Conservation (phyloP, 2,113 vertebrate genomes). For the Campylomormyrus tamandua region DNA sequence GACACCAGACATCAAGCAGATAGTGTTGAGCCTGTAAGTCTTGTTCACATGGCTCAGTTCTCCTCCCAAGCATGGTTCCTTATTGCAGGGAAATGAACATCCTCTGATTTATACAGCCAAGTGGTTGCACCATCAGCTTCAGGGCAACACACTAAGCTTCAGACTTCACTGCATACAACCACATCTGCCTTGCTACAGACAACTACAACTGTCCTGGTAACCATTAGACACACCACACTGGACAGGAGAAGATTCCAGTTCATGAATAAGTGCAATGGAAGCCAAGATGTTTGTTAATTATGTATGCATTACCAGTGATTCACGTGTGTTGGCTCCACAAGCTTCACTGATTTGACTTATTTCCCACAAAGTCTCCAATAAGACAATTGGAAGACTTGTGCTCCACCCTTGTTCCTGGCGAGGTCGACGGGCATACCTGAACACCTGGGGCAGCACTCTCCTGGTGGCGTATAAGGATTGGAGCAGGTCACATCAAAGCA, state of each 20-base stretch:
- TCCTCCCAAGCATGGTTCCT: neutral
- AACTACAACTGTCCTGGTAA: neutral
- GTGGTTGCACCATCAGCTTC: neutral
- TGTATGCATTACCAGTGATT: neutral
- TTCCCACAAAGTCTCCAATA: neutral
- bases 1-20: neutral
- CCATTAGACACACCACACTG: neutral
- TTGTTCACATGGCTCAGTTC: neutral
- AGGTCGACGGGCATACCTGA: neutral
- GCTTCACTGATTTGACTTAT: neutral
- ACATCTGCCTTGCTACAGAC: neutral
- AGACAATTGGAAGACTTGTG: neutral
- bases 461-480: neutral
- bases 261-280: neutral
- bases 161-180: neutral
- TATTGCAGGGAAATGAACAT: neutral
- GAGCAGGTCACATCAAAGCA: neutral
- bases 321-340: neutral
- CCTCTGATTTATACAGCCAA: neutral
- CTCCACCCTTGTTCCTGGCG: neutral
- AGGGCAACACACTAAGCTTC: neutral
- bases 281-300: neutral
- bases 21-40: neutral
- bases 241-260: neutral
- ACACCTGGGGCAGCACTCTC: conserved; percentile 10